A percentile compares a stretch with the other conserved stretches of the same genome.
Conservation (phyloP, 1,140 invertebrate genomes). For the Sminthurides bifidus region DNA sequence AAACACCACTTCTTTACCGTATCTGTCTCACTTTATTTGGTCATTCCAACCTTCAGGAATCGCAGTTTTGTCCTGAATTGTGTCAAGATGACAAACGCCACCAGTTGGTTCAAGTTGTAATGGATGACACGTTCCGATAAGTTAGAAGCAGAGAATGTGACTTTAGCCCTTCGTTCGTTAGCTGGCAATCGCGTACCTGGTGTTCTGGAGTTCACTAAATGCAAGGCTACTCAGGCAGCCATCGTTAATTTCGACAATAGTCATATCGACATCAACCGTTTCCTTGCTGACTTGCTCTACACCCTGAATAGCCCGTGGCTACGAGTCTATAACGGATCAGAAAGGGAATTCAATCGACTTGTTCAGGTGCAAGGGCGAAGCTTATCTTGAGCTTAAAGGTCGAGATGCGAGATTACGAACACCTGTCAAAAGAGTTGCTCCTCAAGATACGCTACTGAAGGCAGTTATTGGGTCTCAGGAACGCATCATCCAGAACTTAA, state of each 20-base stretch:
- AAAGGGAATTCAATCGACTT: slow-evolving; percentile 20
- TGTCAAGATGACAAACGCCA: no score
- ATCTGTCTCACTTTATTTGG: no score
- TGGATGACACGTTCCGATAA: background rate
- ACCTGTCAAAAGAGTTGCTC: background rate
- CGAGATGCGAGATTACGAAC: slow-evolving; percentile 6
- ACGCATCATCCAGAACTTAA: slow-evolving; percentile 13
- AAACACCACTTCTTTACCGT: no score
- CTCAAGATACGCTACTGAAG: slow-evolving; percentile 20
- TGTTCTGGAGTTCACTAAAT: background rate
- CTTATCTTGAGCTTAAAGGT: slow-evolving; percentile 21
- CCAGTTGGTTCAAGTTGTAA: background rate
- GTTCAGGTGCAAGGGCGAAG: slow-evolving; percentile 17
- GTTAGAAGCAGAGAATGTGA: background rate
- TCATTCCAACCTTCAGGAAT: no score
- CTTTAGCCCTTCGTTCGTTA: background rate
- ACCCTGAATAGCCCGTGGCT: slow-evolving; percentile 25
- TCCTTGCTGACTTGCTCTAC: slow-evolving; percentile 21
- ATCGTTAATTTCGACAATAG: background rate
- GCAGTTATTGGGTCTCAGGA: slow-evolving; percentile 23
- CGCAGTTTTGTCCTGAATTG: no score
- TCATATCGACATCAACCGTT: slow-evolving; percentile 3
- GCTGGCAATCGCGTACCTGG: no score
- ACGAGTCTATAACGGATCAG: slow-evolving; percentile 19
- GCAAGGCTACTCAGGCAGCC: background rate